Evolutionary conservation across 2,888 invertebrate genomes (phyloP).

Genomic region (Rotaria macrura): DNA sequence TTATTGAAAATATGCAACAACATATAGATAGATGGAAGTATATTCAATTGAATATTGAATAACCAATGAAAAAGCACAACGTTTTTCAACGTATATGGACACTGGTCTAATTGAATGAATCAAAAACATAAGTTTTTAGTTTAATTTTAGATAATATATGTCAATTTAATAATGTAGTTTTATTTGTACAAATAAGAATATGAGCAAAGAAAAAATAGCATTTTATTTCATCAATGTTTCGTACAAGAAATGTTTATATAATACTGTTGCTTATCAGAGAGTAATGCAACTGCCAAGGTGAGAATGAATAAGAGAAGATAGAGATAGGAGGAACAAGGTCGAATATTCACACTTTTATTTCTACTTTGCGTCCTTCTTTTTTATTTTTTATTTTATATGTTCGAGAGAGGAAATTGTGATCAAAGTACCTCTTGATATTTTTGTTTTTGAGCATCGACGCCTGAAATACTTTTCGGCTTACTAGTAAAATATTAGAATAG

Average conservation of each 20-base stretch:
- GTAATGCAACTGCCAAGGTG: not conserved
- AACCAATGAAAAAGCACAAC: not conserved
- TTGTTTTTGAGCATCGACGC: not conserved
- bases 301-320: constrained; percentile 3
- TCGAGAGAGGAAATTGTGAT: not conserved
- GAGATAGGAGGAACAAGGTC: not conserved
- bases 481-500: too few relatives aligned
- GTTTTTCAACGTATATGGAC: not conserved
- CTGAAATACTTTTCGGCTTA: not conserved
- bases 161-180: not conserved
- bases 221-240: not conserved
- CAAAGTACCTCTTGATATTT: not conserved
- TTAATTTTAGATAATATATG: not conserved
- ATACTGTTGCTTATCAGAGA: not conserved
- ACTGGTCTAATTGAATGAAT: not conserved
- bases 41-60: not conserved
- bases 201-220: not conserved
- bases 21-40: too few relatives aligned
- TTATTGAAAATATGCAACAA: too few relatives aligned
- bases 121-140: not conserved
- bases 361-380: not conserved
- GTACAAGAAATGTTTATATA: not conserved
- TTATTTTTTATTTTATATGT: not conserved
- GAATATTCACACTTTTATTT: not conserved
- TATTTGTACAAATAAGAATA: not conserved